phyloP scores from a whole-genome alignment of 1,140 invertebrate species.

The Drosophila yakuba region DNA sequence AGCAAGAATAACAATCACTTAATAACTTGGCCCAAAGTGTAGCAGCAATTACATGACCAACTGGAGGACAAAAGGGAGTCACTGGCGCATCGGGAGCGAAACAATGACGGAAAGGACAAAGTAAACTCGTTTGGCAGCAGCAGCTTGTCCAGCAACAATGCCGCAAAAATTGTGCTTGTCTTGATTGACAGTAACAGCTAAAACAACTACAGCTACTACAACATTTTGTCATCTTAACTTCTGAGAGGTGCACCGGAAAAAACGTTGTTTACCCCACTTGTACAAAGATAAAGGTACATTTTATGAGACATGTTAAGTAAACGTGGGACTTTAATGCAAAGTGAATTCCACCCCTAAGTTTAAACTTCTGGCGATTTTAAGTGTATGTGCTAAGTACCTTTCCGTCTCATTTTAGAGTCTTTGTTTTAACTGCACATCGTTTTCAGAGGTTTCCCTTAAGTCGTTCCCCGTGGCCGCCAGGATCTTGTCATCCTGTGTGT shows the following conservation, averaged over 20 bases:
- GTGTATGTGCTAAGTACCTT: too few relatives aligned
- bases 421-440: conserved; percentile 10
- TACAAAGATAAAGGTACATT: too few relatives aligned
- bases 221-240: conserved; percentile 9
- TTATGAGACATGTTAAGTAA: too few relatives aligned
- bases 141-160: conserved; percentile 73
- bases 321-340: too few relatives aligned
- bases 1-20: conserved; percentile 65
- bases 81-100: conserved; percentile 4
- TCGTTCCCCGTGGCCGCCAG: conserved; percentile 42
- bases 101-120: conserved; percentile 55
- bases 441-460: conserved; percentile 12
- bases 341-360: too few relatives aligned
- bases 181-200: conserved; percentile 70
- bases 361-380: background rate
- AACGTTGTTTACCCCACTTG: background rate
- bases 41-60: conserved; percentile 71
- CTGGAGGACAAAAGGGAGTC: conserved; percentile 22
- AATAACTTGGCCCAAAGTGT: conserved; percentile 75
- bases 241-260: conserved; percentile 19
- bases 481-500: conserved; percentile 22
- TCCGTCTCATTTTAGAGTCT: too few relatives aligned
- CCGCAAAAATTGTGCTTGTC: conserved; percentile 67
- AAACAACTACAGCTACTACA: conserved; percentile 45
- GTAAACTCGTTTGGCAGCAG: conserved; percentile 39